Base-by-base conservation (phyloP, 2,888 invertebrate genomes). In the Tholera decimalis region DNA sequence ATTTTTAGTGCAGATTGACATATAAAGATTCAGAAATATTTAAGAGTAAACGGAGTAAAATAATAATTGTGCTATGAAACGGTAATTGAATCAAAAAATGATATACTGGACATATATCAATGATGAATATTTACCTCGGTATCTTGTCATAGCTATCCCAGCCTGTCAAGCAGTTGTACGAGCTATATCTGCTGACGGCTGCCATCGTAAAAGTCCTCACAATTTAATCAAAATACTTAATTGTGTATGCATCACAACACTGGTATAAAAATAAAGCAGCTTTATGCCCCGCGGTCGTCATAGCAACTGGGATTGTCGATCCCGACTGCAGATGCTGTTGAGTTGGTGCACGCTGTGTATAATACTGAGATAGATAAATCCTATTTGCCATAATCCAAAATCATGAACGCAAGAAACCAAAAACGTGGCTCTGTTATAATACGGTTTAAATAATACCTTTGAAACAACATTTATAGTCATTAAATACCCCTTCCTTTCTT, bases 101-200 rank as follows among this genome's bases (percentile, higher is more conserved):
- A 35, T 39, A 7, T 9, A 33, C 13, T 24, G 15, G n/a, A n/a
- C n/a, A n/a, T 15, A 22, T 5, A 56, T 26, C 0, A 41, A n/a
- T 39, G 6, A 62, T 30, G 13, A 28, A 59, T 68, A 78, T 53
- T 89, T 97, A 98, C 98, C 98, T 98, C 84, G 98, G 98, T 94
- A 98, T 98, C 90, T 96, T 97, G 92, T 98, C 98, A 95, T 98
- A 98, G 93, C 98, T 98, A 95, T 98, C 98, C 98, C 98, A 98
- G 91, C 98, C 98, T 75, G 97, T 98, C 88, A 98, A 96, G 93
- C 98, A 98, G 95, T 98, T 98, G 95, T 98, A 98, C 71, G 98
- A 98, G 92, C 97, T 98, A 96, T 98, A 98, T 95, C 98, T 97
- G 96, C 97, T 98, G 54, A 92, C 84, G 83, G 97, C 97, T 83